phyloP scores from a whole-genome alignment of 2,888 invertebrate genomes.

The Papilio protenor region DNA sequence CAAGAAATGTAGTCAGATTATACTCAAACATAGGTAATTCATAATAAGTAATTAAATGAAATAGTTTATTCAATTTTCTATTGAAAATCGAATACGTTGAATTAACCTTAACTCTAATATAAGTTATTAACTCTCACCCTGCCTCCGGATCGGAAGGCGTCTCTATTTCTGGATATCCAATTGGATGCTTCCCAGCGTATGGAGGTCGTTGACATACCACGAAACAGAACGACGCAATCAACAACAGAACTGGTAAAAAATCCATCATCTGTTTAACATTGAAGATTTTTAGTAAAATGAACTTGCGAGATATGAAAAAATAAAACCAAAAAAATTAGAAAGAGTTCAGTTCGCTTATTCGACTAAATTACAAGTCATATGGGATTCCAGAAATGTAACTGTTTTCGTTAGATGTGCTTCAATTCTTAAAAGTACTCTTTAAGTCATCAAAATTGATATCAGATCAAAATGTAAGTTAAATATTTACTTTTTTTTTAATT shows the following conservation, averaged over 20 bases:
- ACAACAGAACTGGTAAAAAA: not conserved
- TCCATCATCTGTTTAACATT: not conserved
- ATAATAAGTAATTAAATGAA: no score
- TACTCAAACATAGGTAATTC: no score
- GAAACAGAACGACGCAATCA: not conserved
- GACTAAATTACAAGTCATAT: no score
- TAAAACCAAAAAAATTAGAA: not conserved
- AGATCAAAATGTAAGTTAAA: not conserved
- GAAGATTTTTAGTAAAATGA: no score
- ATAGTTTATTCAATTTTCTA: not conserved
- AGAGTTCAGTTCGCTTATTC: no score
- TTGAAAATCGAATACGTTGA: not conserved
- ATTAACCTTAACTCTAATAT: not conserved
- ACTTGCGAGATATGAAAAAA: no score
- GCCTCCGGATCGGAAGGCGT: not conserved
- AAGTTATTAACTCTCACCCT: not conserved
- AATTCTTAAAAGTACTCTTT: no score
- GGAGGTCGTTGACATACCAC: slow-evolving; percentile 1
- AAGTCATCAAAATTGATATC: no score
- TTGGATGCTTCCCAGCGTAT: slow-evolving; percentile 15
- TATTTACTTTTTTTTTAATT: not conserved
- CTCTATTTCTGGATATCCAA: slow-evolving; percentile 5
- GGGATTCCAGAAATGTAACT: no score
- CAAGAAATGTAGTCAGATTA: no score
- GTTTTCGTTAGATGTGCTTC: no score